phyloP scores from a whole-genome alignment of 2,888 invertebrate genomes.

The Tetragonula carbonaria region DNA sequence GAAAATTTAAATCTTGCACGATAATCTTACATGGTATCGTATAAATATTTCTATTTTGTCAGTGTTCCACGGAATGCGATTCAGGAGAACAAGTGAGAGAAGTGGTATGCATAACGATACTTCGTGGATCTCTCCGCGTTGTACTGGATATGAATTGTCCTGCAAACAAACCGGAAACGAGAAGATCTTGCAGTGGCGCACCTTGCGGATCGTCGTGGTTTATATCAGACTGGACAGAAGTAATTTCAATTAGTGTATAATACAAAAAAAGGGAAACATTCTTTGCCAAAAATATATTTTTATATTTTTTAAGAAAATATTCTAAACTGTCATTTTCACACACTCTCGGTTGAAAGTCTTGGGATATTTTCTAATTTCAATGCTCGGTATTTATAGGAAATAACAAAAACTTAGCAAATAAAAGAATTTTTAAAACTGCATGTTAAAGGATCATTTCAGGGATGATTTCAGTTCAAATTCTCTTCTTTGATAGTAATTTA shows the following conservation, averaged over 20 bases:
- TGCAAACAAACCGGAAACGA: conserved; percentile 87
- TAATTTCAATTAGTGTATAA: conserved; percentile 74
- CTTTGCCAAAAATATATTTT: too few species aligned
- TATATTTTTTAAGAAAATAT: too few species aligned
- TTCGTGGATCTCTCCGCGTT: conserved; percentile 86
- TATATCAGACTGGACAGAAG: conserved; percentile 90
- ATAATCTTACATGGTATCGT: neutral
- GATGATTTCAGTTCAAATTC: neutral
- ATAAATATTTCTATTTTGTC: conserved; percentile 28
- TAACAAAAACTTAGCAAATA: too few species aligned
- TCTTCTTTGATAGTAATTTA: neutral
- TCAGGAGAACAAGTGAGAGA: conserved; percentile 87
- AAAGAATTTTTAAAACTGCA: too few species aligned
- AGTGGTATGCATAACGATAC: conserved; percentile 87
- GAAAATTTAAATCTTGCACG: neutral
- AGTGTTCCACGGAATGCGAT: conserved; percentile 82
- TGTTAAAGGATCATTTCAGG: too few species aligned
- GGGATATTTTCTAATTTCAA: too few species aligned
- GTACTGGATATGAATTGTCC: conserved; percentile 88
- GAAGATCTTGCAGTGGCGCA: conserved; percentile 86
- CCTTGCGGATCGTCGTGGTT: conserved; percentile 90
- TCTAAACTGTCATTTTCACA: too few species aligned
- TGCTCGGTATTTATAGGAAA: too few species aligned
- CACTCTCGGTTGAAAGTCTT: too few species aligned
- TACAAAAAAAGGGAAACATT: too few species aligned